Evolutionary conservation across 2,797 vertebrate genomes (phyloP).

Genomic region (Morus bassanus): DNA sequence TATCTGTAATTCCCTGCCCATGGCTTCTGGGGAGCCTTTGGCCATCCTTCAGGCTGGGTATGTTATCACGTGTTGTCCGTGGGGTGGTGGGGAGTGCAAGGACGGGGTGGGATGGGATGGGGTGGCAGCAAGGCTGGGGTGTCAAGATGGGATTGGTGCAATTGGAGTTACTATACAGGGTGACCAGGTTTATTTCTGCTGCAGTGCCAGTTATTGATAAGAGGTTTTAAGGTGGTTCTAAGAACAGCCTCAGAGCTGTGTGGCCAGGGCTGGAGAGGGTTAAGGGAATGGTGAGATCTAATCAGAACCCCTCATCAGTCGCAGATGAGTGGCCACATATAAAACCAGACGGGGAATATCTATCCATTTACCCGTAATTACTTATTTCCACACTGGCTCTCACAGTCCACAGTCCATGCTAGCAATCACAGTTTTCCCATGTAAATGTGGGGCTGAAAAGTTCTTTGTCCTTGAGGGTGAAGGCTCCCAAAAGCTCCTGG

Average conservation of each 20-base stretch:
- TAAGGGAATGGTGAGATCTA: conserved; percentile 28
- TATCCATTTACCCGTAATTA: conserved; percentile 20
- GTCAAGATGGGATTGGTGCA: not conserved
- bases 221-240: not conserved
- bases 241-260: not conserved
- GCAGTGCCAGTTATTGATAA: not conserved
- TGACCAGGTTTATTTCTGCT: not conserved
- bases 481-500: not conserved
- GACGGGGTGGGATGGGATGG: not conserved
- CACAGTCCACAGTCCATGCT: not conserved
- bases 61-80: not conserved
- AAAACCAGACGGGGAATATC: conserved; percentile 15
- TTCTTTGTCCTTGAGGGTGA: not conserved
- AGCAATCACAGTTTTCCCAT: not conserved
- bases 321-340: conserved; percentile 49
- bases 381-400: not conserved
- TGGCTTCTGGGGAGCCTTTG: not conserved
- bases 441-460: not conserved
- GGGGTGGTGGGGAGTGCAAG: fast-evolving
- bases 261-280: not conserved
- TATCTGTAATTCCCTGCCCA: not conserved
- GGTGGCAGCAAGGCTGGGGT: not conserved
- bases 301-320: conserved; percentile 53
- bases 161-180: not conserved
- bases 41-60: not conserved